Base-by-base conservation (phyloP, 2,888 invertebrate genomes). In the Drosophila eohydei region DNA sequence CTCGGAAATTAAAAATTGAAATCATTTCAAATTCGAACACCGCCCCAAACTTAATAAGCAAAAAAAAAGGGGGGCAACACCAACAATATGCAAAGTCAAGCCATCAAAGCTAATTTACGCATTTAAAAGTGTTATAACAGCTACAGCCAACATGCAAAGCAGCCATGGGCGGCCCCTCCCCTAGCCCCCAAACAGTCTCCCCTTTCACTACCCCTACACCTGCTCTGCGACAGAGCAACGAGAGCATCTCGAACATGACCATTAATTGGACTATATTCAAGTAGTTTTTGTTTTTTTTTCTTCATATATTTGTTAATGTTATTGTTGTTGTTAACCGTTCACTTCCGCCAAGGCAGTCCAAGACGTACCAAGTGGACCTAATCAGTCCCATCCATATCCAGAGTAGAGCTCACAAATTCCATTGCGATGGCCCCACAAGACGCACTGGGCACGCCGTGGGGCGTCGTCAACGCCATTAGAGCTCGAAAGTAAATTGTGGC, bases 21-120 rank as follows among this genome's bases (percentile, higher is more conserved):
- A 71, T 83, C 85, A 84, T 83, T 89, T 88, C 78, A 70, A 87
- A 71, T 78, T 71, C 61, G 81, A 82, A 68, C 75, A 59, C 50
- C 68, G 65, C 59, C 62, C 62, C 50, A 26, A 52, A 51, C 32
- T 12, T 34, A 7, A 50, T 11, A 16, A 16, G 46, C 50, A 50
- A 56, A 28, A 11, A 28, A 5, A 36, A 40, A 57, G 51, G 56
- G 28, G 21, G 50, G 8, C 63, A 44, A 38, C 12, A 34, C 34
- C 43, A 63, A 46, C 44, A 40, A 66, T 66, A 48, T 67, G 60
- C 75, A 59, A 65, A 76, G 41, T 30, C 61, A 64, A 64, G 36
- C 44, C 63, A 80, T 77, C 65, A 68, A 57, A 80, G 81, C 85
- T 87, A 89, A 81, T 89, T 84, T 89, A 84, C 72, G 89, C 88